Base-by-base conservation (phyloP, 2,888 invertebrate species). In the Ceramica pisi region DNA sequence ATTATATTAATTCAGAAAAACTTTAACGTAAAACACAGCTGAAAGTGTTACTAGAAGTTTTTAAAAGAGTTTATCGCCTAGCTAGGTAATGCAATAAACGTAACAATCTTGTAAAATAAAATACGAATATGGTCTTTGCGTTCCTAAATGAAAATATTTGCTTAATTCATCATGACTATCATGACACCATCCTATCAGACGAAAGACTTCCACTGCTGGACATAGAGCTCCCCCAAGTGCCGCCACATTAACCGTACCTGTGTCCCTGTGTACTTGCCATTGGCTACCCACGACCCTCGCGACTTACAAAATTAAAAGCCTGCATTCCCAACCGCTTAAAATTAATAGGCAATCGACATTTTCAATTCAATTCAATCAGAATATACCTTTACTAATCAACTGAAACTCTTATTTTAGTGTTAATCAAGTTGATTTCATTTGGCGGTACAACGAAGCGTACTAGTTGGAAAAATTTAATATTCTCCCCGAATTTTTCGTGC, bases 351-450 rank as follows among this genome's bases (percentile, higher is more conserved):
- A 21, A 66, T 74, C 21, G 53, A 59, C 26, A 63, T 69, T 53
- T 50, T 53, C 35, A 71, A 65, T 67, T 41, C n/a, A n/a, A 35
- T 21, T 59, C n/a, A n/a, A n/a, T 12, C 35, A 41, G 23, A 61
- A 55, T 38, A 57, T 50, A 21, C 23, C 12, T 62, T 56, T 56
- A 63, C 62, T 76, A 72, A 71, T 80, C 51, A 80, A 76, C 56
- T 53, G 48, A 62, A 68, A 63, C 55, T 71, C 53, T 59, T 68
- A 70, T 70, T 66, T 69, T 62, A 70, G 56, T 70, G 68, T 62
- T 65, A 79, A 63, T 63, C 50, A 65, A 79, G 55, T 65, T 66
- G 21, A 71, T 80, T 79, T 76, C 62, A 72, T 80, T 79, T 79
- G 59, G 31, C n/a, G 12, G 14, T 51, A 44, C 71, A 59, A 19